Evolutionary conservation across 2,888 invertebrate genomes (phyloP), one percentile per base, ranked within the genome.

Genomic region (Eucera pruinosa): DNA sequence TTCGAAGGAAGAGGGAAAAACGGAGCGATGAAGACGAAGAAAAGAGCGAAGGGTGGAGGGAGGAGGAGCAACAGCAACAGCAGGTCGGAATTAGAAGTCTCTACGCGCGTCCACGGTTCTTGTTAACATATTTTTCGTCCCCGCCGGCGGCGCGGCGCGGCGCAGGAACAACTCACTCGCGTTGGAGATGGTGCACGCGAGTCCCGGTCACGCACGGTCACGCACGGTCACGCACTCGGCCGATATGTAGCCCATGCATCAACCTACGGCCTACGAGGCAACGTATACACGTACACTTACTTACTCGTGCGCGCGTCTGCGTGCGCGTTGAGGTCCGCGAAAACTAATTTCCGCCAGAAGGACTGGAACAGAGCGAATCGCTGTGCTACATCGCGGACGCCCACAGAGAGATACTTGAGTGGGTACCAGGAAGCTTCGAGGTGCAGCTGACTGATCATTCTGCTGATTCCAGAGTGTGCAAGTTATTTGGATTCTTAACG

Each of bases 51-150:
- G 33, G 45, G 25, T 13, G 0, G 27, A 23, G 41, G n/a, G n/a
- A 3, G n/a, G 15, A 3, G 36, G 60, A 39, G 39, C 50, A 50
- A n/a, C n/a, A n/a, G n/a, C n/a, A n/a, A n/a, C n/a, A n/a, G 13
- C 50, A 54, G 47, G 64, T 55, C 47, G 83, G 72, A 83, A 83
- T 86, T 84, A 80, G 80, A 86, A 82, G 72, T 77, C 73, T 62
- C 55, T 83, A 84, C 81, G 81, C 85, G 83, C 78, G 83, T 81
- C 72, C 81, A 73, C 81, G 84, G 84, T 84, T 87, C 90, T 89
- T 89, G 90, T 91, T 91, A 88, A 87, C 87, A 88, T 87, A 89
- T 89, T 88, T 89, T 90, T 90, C 86, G 84, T 80, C 82, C 79
- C 82, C 76, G 66, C 80, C 65, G 67, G 72, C 76, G 72, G 72